A percentile compares a stretch with the other conserved stretches of the same genome.
phyloP scores from a whole-genome alignment of 2,113 vertebrate genomes.

The Thunnus maccoyii region DNA sequence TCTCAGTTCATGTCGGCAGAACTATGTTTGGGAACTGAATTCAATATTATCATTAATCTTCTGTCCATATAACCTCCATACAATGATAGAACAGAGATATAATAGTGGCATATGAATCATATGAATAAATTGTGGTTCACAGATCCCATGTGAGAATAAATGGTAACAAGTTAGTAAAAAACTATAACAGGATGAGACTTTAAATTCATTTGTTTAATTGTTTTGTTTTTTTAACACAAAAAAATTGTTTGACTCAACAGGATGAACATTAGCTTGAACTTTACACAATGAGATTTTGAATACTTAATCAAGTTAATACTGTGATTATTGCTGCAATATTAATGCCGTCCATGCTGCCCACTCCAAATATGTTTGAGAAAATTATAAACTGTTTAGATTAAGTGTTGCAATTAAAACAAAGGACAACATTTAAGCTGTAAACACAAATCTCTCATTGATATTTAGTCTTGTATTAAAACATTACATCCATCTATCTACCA shows the following conservation, averaged over 20 bases:
- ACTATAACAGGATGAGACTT: not conserved
- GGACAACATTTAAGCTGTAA: not conserved
- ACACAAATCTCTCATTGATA: not conserved
- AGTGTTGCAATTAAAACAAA: not conserved
- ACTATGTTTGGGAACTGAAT: not conserved
- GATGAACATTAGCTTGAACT: not conserved
- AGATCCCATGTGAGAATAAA: too few relatives aligned
- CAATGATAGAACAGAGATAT: too few relatives aligned
- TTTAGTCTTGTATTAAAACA: not conserved
- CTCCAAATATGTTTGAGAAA: constrained; percentile 4
- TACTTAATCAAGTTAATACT: not conserved
- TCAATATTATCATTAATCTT: not conserved
- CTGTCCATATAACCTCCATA: not conserved
- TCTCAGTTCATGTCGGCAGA: not conserved
- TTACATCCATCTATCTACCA: not conserved
- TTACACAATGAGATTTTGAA: not conserved
- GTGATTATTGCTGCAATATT: not conserved
- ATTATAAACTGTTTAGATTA: not conserved
- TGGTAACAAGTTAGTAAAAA: not conserved
- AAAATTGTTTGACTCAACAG: not conserved
- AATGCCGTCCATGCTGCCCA: not conserved
- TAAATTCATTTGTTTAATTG: not conserved
- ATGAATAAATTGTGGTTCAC: too few relatives aligned
- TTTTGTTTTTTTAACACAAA: not conserved
- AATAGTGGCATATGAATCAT: not conserved